These are phyloP conservation scores for Danio albolineatus DNA, from an alignment of 2,797 vertebrate species.

Conservation along the genomic window DNA sequence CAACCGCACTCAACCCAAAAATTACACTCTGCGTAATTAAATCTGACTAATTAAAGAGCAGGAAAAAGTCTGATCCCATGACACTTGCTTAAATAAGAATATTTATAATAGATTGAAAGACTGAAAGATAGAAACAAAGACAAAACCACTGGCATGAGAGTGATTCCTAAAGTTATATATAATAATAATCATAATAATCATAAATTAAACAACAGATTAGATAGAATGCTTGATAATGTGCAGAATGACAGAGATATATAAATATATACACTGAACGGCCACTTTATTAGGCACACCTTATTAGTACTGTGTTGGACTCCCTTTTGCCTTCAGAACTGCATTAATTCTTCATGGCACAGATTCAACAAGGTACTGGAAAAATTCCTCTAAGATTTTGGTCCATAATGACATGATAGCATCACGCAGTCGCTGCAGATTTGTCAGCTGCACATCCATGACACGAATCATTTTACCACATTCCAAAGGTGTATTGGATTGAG, in stretches of 20 bases:
- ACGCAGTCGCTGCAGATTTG: too few relatives aligned
- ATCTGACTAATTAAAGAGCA: constrained; percentile 77
- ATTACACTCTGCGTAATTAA: constrained; percentile 79
- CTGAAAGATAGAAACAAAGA: not conserved
- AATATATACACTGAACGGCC: too few relatives aligned
- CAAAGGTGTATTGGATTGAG: too few relatives aligned
- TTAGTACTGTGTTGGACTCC: too few relatives aligned
- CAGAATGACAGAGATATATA: not conserved
- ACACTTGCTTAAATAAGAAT: constrained; percentile 68
- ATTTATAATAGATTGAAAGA: not conserved
- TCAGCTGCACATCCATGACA: too few relatives aligned
- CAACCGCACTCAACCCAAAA: constrained; percentile 72
- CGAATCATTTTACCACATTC: too few relatives aligned
- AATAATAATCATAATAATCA: not conserved
- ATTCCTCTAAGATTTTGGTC: too few relatives aligned
- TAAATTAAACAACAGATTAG: not conserved
- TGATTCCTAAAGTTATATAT: not conserved
- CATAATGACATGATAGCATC: too few relatives aligned
- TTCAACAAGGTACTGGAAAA: too few relatives aligned
- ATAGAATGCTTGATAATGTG: not conserved
- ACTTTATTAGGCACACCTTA: too few relatives aligned
- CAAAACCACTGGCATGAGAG: not conserved
- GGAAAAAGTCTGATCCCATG: constrained; percentile 72
- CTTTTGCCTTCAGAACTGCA: too few relatives aligned
- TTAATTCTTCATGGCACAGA: too few relatives aligned